phyloP scores from a whole-genome alignment of 2,888 invertebrate genomes.

The Alviniconcha strummeri region DNA sequence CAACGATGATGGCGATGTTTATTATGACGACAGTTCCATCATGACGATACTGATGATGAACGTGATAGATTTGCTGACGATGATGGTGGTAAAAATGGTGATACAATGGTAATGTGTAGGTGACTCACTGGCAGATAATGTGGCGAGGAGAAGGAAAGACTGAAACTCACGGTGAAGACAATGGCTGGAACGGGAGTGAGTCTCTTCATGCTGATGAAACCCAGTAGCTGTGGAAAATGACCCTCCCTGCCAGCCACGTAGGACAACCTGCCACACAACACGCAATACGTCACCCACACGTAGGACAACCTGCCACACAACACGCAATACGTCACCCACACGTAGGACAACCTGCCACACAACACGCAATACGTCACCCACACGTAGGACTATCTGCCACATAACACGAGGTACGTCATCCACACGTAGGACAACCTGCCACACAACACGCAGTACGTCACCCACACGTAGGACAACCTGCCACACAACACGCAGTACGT shows the following conservation, averaged over 20 bases:
- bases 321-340: not conserved
- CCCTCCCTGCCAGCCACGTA: conserved; percentile 54
- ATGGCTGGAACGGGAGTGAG: conserved; percentile 55
- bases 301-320: not conserved
- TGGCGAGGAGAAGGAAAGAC: not conserved
- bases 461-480: not conserved
- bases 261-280: conserved; percentile 44
- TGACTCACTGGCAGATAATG: not conserved
- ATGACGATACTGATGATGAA: too few relatives aligned
- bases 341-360: not conserved
- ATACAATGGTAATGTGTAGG: too few relatives aligned
- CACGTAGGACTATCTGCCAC: too few relatives aligned
- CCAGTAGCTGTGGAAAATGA: conserved; percentile 41
- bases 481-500: too few relatives aligned
- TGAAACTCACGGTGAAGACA: conserved; percentile 48
- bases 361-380: not conserved
- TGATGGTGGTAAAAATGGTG: too few relatives aligned
- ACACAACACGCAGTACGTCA: not conserved
- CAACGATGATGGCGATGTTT: too few relatives aligned
- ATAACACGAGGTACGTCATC: not conserved
- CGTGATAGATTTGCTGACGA: too few relatives aligned
- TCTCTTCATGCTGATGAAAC: conserved; percentile 16
- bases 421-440: too few relatives aligned
- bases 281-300: too few relatives aligned
- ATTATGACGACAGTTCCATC: too few relatives aligned